These are phyloP conservation scores for Ophioderma brevispina DNA, from an alignment of 35 echinoderm and acorn worm species.

Conservation along the genomic window DNA sequence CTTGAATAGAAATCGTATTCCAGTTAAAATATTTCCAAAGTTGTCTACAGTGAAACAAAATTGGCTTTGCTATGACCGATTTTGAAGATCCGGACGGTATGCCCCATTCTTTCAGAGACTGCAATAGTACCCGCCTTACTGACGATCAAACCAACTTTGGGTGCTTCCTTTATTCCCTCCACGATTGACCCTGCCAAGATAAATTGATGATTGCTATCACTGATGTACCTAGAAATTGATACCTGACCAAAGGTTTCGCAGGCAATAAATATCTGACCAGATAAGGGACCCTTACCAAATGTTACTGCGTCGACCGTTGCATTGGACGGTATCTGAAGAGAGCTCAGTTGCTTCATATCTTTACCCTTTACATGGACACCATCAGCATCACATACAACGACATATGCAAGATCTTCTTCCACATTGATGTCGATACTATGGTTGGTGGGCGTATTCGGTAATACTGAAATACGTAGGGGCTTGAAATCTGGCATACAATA, in stretches of 20 bases:
- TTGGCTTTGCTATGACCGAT: not conserved
- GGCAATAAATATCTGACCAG: not conserved
- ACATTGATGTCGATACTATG: not conserved
- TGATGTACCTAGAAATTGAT: not conserved
- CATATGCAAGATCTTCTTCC: not conserved
- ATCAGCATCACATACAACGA: not conserved
- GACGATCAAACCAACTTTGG: not conserved
- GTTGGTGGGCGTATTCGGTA: not conserved
- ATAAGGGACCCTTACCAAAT: not conserved
- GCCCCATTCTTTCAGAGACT: not conserved
- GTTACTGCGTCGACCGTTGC: not conserved
- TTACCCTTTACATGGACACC: not conserved
- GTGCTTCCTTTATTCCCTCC: not conserved
- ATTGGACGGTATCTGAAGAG: not conserved
- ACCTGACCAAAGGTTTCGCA: not conserved
- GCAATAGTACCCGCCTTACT: not conserved
- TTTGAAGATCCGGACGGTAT: not conserved
- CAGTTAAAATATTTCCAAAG: no score
- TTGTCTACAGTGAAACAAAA: not conserved
- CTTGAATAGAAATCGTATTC: no score
- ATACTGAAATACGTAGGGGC: not conserved
- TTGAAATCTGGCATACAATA: not conserved
- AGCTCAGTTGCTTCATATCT: not conserved
- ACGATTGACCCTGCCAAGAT: not conserved
- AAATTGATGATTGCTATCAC: not conserved